Conservation (phyloP, 2,797 vertebrate species). For the Telmatherina bonti region DNA sequence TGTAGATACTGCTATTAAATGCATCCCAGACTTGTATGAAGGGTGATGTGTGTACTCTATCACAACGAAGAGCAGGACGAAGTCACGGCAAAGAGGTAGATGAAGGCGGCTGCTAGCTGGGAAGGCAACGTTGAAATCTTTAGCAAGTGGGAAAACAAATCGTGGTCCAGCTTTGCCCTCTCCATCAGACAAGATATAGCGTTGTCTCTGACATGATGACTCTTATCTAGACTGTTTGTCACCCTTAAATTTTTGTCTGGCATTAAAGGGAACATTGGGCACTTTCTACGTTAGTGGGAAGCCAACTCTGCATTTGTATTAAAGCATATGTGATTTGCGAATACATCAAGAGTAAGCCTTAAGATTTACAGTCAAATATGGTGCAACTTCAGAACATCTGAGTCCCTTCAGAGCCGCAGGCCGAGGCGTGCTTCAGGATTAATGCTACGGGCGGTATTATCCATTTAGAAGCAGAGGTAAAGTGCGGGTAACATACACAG, state of each 20-base stretch:
- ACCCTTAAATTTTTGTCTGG: slow-evolving; percentile 36
- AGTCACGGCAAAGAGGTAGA: slow-evolving; percentile 37
- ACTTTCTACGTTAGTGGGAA: not conserved
- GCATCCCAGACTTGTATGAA: slow-evolving; percentile 15
- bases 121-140: slow-evolving; percentile 43
- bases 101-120: slow-evolving; percentile 14
- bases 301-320: not conserved
- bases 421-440: slow-evolving; percentile 23
- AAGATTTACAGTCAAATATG: not conserved
- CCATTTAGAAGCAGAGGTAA: slow-evolving; percentile 29
- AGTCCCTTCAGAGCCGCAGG: not conserved
- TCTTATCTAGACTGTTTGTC: slow-evolving; percentile 17
- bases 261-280: slow-evolving; percentile 2
- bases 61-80: slow-evolving; percentile 48
- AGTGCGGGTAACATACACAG: slow-evolving; percentile 33
- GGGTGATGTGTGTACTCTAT: slow-evolving; percentile 23
- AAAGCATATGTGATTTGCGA: not conserved
- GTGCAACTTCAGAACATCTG: not conserved
- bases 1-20: slow-evolving; percentile 10
- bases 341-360: not conserved
- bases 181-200: slow-evolving; percentile 35
- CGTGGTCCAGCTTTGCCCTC: slow-evolving; percentile 34
- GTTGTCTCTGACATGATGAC: slow-evolving; percentile 14
- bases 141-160: slow-evolving; percentile 66
- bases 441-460: slow-evolving; percentile 27